These are phyloP conservation scores for Orycteropus afer DNA, from an alignment of 2,113 vertebrate genomes.

Conservation along the genomic window DNA sequence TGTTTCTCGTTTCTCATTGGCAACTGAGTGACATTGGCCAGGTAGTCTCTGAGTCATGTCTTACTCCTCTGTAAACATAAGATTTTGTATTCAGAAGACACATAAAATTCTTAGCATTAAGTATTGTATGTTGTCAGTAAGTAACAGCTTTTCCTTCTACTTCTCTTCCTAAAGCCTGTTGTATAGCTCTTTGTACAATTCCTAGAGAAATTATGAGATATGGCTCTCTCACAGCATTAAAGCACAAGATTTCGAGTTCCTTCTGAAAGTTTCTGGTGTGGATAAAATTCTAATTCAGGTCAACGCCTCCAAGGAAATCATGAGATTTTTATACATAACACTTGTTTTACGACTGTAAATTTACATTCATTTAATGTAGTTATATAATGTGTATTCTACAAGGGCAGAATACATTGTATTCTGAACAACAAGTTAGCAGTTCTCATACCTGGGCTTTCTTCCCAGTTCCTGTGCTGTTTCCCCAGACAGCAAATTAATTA, in stretches of 20 bases:
- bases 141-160: neutral
- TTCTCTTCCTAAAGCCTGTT: neutral
- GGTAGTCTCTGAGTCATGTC: neutral
- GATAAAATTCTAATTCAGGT: neutral
- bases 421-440: conserved; percentile 34
- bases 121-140: neutral
- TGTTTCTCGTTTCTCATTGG: neutral
- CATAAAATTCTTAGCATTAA: neutral
- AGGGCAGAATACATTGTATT: neutral
- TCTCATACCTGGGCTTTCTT: conserved; percentile 69
- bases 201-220: neutral
- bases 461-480: conserved; percentile 72
- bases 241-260: neutral
- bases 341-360: neutral
- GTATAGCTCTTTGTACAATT: neutral
- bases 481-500: conserved; percentile 76
- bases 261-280: neutral
- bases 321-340: neutral
- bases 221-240: neutral
- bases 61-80: neutral
- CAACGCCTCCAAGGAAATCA: neutral
- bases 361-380: neutral
- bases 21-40: neutral
- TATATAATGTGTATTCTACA: neutral
- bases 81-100: neutral